Percentiles rank a stretch among this genome's conserved stretches.
Evolutionary conservation across 2,113 vertebrate species (phyloP).

Genomic region (Ardeotis arabs): DNA sequence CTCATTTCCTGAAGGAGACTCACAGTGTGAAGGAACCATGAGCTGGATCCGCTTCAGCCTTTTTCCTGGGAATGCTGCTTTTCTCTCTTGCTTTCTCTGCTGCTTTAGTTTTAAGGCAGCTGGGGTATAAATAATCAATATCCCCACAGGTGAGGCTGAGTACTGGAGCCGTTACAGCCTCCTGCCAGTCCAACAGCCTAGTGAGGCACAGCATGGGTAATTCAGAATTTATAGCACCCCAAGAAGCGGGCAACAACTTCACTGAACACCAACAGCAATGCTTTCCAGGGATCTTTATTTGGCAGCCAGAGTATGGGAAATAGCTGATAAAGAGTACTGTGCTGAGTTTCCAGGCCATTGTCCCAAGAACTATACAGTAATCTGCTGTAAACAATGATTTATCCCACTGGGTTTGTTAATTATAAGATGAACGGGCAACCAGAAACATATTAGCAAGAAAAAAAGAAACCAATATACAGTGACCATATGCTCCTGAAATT

Average conservation of each 20-base stretch:
- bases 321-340: background rate
- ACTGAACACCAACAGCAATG: background rate
- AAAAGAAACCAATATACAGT: background rate
- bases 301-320: background rate
- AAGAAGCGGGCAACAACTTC: background rate
- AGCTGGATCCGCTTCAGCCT: background rate
- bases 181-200: background rate
- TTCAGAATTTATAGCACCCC: background rate
- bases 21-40: background rate
- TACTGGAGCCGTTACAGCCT: background rate
- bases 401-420: background rate
- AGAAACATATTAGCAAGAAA: background rate
- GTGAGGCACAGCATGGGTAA: background rate
- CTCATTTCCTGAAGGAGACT: background rate
- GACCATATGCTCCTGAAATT: background rate
- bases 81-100: background rate
- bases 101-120: background rate
- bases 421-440: background rate
- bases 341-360: background rate
- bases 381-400: background rate
- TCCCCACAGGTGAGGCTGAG: background rate
- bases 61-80: background rate
- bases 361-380: background rate
- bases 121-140: conserved; percentile 19
- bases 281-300: background rate